phyloP scores from a whole-genome alignment of 2,113 vertebrate genomes.

The Nycticryphes semicollaris region DNA sequence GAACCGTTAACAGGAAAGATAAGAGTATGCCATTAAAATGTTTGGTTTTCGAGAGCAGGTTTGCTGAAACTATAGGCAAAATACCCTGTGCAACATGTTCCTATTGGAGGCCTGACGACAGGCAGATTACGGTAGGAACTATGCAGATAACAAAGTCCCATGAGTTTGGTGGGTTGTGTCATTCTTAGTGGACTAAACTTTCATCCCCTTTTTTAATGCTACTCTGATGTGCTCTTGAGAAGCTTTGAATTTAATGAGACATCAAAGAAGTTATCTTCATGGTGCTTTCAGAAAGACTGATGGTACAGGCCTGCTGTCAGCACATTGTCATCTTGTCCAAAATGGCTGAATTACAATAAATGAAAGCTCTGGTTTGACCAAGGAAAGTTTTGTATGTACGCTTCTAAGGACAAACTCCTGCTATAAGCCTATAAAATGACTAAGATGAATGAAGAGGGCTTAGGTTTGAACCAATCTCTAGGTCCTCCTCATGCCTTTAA shows the following conservation, averaged over 20 bases:
- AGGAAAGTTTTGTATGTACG: not conserved
- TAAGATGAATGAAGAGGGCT: slow-evolving; percentile 37
- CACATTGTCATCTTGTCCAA: slow-evolving; percentile 6
- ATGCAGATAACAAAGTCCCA: not conserved
- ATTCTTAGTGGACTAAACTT: not conserved
- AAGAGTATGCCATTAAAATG: not conserved
- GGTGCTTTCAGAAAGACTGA: slow-evolving; percentile 34
- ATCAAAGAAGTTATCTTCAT: slow-evolving; percentile 30
- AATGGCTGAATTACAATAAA: slow-evolving; percentile 6
- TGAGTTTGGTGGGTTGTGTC: not conserved
- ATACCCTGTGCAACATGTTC: not conserved
- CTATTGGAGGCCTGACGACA: not conserved
- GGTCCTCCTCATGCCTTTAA: slow-evolving; percentile 3
- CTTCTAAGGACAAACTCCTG: slow-evolving; percentile 3
- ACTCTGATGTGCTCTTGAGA: not conserved
- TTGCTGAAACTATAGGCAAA: not conserved
- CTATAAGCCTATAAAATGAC: slow-evolving; percentile 37
- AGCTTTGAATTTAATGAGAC: not conserved
- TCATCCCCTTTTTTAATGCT: slow-evolving; percentile 26
- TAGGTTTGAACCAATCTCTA: not conserved
- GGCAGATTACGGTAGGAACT: not conserved
- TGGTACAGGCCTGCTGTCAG: slow-evolving; percentile 40
- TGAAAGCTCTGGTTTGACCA: not conserved
- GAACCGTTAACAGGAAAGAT: not conserved
- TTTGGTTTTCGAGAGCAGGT: not conserved